These are phyloP conservation scores for Pao palembangensis DNA, from an alignment of 2,113 vertebrate species.

Conservation along the genomic window DNA sequence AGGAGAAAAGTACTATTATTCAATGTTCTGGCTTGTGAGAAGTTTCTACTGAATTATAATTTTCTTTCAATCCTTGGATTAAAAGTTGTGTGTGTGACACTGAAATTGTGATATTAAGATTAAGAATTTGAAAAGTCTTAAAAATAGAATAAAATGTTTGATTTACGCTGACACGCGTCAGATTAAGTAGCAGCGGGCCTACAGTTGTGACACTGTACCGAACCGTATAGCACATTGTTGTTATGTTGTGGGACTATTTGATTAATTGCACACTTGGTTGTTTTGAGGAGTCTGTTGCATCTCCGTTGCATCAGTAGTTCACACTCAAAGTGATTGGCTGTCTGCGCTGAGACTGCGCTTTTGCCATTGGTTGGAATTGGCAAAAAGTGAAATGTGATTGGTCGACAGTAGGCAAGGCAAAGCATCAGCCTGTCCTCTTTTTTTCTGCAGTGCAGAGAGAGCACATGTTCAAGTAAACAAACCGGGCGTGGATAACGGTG, in stretches of 20 bases:
- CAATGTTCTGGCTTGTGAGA: neutral
- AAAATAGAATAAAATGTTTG: neutral
- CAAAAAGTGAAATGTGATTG: conserved; percentile 62
- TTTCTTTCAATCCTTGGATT: neutral
- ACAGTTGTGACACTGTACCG: neutral
- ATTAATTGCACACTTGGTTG: conserved; percentile 64
- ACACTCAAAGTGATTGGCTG: conserved; percentile 66
- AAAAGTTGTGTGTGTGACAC: too few species aligned
- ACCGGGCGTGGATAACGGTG: conserved; percentile 51
- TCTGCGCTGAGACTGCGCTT: conserved; percentile 5
- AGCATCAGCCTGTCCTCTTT: conserved; percentile 38
- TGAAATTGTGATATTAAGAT: too few species aligned
- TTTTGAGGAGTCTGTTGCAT: conserved; percentile 72
- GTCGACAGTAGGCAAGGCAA: conserved; percentile 53
- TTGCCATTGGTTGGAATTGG: conserved; percentile 60
- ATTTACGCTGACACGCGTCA: neutral
- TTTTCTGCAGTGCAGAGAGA: conserved; percentile 53
- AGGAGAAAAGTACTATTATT: neutral
- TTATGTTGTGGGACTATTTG: conserved; percentile 49
- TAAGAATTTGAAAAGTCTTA: too few species aligned
- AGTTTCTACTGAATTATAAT: neutral
- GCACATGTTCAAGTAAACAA: conserved; percentile 82
- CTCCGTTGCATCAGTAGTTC: conserved; percentile 78
- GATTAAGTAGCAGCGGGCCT: neutral
- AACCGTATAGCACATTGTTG: conserved; percentile 10